Evolutionary conservation across 64 coral and sea anemone species (phyloP).

Genomic region (Dendronephthya gigantea): DNA sequence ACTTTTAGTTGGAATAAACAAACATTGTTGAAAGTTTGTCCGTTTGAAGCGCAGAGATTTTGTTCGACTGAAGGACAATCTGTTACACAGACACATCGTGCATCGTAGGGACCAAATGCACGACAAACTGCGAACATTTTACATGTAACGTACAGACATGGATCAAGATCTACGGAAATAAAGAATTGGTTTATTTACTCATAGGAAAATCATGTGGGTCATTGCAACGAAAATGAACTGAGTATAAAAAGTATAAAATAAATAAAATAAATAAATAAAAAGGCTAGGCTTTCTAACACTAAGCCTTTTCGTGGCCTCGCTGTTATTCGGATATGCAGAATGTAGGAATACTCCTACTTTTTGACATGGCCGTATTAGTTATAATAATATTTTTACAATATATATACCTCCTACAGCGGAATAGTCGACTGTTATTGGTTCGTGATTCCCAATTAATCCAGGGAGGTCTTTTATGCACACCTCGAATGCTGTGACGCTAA

Average conservation of each 20-base stretch:
- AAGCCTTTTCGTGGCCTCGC: too few species aligned
- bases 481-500: neutral
- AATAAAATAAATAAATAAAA: too few species aligned
- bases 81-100: constrained; percentile 42
- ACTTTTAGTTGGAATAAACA: constrained; percentile 46
- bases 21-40: constrained; percentile 37
- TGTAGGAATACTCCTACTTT: too few species aligned
- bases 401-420: neutral
- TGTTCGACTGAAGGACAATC: constrained; percentile 43
- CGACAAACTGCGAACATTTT: constrained; percentile 39
- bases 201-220: too few species aligned
- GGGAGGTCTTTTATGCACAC: neutral
- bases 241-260: too few species aligned
- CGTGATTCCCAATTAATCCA: neutral
- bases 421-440: neutral
- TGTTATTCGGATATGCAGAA: too few species aligned
- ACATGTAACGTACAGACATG: constrained; percentile 44
- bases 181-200: too few species aligned
- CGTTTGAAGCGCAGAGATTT: constrained; percentile 45
- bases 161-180: constrained; percentile 44
- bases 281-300: too few species aligned
- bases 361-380: too few species aligned
- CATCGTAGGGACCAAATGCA: constrained; percentile 33
- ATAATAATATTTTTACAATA: too few species aligned
- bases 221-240: too few species aligned